Evolutionary conservation across 53 echinoderm and acorn worm species (phyloP).

Genomic region (Patiria pectinifera): DNA sequence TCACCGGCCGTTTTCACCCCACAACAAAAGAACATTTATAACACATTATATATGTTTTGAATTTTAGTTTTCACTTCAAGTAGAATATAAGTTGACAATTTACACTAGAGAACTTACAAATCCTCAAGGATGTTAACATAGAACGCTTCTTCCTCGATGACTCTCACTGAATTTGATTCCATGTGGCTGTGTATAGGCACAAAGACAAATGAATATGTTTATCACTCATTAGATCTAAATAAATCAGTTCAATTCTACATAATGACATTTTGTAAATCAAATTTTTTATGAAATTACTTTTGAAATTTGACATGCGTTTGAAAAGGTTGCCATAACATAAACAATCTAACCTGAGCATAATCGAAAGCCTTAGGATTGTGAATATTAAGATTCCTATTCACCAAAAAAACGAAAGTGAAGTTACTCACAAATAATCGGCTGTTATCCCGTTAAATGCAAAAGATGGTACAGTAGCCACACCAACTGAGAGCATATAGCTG

Average conservation of each 20-base stretch:
- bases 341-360: neutral
- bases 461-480: constrained; percentile 12
- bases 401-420: neutral
- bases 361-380: neutral
- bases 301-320: too few relatives aligned
- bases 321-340: neutral
- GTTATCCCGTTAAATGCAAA: constrained; percentile 56
- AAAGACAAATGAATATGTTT: neutral
- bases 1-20: too few relatives aligned
- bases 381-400: neutral
- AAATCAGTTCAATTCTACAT: too few relatives aligned
- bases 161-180: constrained; percentile 47
- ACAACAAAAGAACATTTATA: too few relatives aligned
- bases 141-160: constrained; percentile 68
- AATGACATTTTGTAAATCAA: too few relatives aligned
- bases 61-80: too few relatives aligned
- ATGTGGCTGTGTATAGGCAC: constrained; percentile 29
- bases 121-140: constrained; percentile 1
- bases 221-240: too few relatives aligned
- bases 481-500: neutral
- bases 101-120: constrained; percentile 56
- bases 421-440: constrained; percentile 60
- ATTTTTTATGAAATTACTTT: too few relatives aligned
- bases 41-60: too few relatives aligned
- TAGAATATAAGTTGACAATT: neutral